Percentiles rank a stretch among this genome's conserved stretches.
Evolutionary conservation across 2,113 vertebrate species (phyloP).

Genomic region (Hemibagrus wyckioides): DNA sequence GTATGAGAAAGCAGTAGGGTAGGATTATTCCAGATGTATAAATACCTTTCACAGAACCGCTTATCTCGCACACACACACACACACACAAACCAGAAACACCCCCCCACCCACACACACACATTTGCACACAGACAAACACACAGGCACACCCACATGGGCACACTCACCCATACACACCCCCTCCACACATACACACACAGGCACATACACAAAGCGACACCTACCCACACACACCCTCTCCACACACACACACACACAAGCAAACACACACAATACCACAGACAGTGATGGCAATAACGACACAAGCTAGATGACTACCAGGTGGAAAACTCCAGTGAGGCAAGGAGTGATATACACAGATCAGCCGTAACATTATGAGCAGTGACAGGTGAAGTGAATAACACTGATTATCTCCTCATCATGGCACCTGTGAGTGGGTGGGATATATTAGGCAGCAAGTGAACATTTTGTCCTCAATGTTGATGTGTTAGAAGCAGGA

Average conservation of each 20-base stretch:
- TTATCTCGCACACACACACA: neutral
- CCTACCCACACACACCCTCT: neutral
- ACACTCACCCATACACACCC: too few species aligned
- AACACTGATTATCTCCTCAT: too few species aligned
- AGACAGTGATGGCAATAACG: constrained; percentile 52
- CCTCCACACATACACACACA: neutral
- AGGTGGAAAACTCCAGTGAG: constrained; percentile 48
- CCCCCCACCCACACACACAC: too few species aligned
- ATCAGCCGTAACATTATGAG: too few species aligned
- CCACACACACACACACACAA: constrained; percentile 39
- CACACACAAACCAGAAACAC: neutral
- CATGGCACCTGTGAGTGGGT: too few species aligned
- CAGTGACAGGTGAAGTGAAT: too few species aligned
- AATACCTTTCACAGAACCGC: constrained; percentile 52
- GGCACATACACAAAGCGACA: neutral
- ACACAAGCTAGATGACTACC: constrained; percentile 47
- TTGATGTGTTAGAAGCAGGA: too few species aligned
- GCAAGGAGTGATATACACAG: neutral
- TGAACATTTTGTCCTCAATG: too few species aligned
- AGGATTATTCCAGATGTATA: constrained; percentile 61
- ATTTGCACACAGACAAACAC: too few species aligned
- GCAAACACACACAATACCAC: constrained; percentile 5
- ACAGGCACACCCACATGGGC: too few species aligned
- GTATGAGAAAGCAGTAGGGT: constrained; percentile 38
- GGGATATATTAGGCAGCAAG: too few species aligned